phyloP scores from a whole-genome alignment of 2,797 vertebrate genomes.

The Ctenochaetus hawaiiensis region DNA sequence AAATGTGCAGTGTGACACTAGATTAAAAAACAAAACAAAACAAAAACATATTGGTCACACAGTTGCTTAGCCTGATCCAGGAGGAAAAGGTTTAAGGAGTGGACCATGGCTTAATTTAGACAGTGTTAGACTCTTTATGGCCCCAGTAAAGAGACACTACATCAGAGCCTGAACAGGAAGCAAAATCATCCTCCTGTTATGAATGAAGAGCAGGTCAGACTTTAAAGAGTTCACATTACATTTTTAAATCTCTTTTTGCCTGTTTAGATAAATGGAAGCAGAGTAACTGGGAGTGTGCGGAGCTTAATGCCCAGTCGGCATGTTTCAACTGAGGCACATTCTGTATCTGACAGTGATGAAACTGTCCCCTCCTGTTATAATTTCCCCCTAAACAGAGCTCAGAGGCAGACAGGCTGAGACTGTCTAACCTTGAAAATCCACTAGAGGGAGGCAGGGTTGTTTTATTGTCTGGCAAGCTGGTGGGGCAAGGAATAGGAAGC shows the following conservation, averaged over 20 bases:
- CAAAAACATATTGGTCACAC: conserved; percentile 3
- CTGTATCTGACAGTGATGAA: conserved; percentile 51
- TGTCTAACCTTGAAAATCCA: conserved; percentile 59
- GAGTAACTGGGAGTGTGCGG: conserved; percentile 20
- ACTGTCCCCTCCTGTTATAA: conserved; percentile 37
- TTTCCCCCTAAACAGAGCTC: conserved; percentile 25
- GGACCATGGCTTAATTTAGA: conserved; percentile 5
- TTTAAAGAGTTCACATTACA: conserved; percentile 12
- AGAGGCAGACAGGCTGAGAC: conserved; percentile 27
- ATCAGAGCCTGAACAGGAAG: not conserved
- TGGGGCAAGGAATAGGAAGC: not conserved
- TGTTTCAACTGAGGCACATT: conserved; percentile 61
- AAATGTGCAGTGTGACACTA: conserved; percentile 7
- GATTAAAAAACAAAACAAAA: not conserved
- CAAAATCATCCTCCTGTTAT: not conserved
- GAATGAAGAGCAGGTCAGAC: not conserved
- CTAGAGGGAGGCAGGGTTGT: conserved; percentile 54
- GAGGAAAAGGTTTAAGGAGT: conserved; percentile 26
- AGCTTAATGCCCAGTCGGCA: conserved; percentile 48
- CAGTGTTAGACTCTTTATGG: conserved; percentile 5
- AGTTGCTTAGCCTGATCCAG: conserved; percentile 17
- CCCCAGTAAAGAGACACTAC: not conserved
- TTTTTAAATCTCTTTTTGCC: not conserved
- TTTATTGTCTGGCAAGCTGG: conserved; percentile 27
- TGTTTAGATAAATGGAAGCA: conserved; percentile 6